These are phyloP conservation scores for Erythrolamprus reginae DNA, from an alignment of 2,113 vertebrate genomes.

Conservation along the genomic window DNA sequence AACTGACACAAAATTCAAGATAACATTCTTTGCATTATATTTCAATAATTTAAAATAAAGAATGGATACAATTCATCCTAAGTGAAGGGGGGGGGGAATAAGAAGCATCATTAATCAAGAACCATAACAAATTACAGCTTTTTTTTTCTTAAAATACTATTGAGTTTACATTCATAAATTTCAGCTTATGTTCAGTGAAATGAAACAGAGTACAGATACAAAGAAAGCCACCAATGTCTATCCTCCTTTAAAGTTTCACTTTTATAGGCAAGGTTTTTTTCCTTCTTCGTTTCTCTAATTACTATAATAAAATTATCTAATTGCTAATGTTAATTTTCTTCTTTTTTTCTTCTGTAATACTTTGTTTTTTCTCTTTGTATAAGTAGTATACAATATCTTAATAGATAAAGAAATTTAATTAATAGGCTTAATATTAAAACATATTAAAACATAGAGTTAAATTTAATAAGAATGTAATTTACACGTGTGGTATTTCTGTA, in stretches of 20 bases:
- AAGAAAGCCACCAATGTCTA: neutral
- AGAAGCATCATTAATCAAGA: neutral
- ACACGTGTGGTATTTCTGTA: no score
- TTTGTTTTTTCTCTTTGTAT: no score
- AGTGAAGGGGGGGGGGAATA: neutral
- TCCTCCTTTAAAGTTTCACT: neutral
- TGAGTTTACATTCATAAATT: neutral
- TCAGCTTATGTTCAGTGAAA: neutral
- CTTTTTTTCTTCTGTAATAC: no score
- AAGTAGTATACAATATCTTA: no score
- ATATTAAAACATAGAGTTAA: no score
- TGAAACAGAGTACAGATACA: neutral
- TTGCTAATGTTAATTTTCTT: no score
- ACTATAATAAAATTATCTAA: neutral
- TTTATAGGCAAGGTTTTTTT: neutral
- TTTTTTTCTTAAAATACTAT: neutral
- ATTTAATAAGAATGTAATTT: no score
- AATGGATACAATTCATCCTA: neutral
- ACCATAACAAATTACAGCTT: neutral
- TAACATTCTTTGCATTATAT: neutral
- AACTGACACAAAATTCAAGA: neutral
- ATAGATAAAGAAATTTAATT: no score
- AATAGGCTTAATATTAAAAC: no score
- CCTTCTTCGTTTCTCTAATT: neutral
- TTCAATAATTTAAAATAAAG: neutral